Base-by-base conservation (phyloP, 2,797 vertebrate species). In the Erethizon dorsatum region DNA sequence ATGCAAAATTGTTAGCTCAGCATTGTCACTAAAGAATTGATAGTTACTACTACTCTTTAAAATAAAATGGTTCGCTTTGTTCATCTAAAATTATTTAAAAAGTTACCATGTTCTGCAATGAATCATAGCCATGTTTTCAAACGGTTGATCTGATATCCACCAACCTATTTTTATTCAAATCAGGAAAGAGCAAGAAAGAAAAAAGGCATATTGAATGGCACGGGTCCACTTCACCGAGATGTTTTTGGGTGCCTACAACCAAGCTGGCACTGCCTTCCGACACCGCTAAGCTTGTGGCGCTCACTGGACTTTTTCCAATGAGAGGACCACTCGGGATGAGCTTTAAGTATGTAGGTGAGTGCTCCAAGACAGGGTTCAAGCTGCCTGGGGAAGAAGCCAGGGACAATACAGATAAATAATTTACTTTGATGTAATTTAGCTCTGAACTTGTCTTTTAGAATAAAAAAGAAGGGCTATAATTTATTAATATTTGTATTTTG, bases 221-320 rank as follows among this genome's bases (percentile, higher is more conserved):
- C 6, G 47, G 26, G 3, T 14, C 75, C 0, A 8, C 31, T 92
- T 75, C 37, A 57, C 1, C 45, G 84, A 61, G 56, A 17, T 13
- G 15, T 7, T 9, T n/a, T 13, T 0, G 14, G 10, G 6, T 65
- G 24, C 47, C 6, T 28, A n/a, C 17, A 14, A 9, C 50, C 63
- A 71, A 13, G 61, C 37, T 57, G 9, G 37, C 1, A 18, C 88
- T 14, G 0, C 17, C 26, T 82, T 63, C 0, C n/a, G 41, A 13
- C 5, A 13, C 0, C 4, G 0, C 11, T 33, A 9, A n/a, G 1
- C 57, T 52, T 31, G 0, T 9, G 31, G 20, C 71, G 4, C 17
- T 57, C 75, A 47, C 1, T 6, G 1, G 33, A 71, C 28, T 37
- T 69, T 24, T 26, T 11, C 9, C 4, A 52, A 28, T 50, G 33